Evolutionary conservation across 92 coral and sea anemone genomes (phyloP).

Genomic region (Paragorgia papillata): DNA sequence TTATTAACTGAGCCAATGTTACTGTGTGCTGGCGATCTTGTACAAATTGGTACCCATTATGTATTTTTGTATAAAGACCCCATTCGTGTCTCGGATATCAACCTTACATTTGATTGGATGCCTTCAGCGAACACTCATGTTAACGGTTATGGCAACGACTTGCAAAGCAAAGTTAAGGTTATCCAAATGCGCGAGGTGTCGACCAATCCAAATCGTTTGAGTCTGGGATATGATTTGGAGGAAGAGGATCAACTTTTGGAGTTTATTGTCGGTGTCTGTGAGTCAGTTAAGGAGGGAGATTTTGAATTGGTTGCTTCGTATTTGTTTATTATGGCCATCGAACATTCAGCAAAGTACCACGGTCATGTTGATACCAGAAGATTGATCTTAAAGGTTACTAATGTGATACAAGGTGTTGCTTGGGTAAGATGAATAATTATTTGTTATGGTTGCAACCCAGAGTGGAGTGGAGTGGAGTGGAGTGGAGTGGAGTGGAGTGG

Average conservation of each 20-base stretch:
- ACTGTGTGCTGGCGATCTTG: slow-evolving; percentile 82
- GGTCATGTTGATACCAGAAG: slow-evolving; percentile 80
- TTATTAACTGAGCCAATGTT: slow-evolving; percentile 53
- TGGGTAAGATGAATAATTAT: slow-evolving; percentile 65
- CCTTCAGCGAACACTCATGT: slow-evolving; percentile 28
- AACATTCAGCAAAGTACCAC: slow-evolving; percentile 84
- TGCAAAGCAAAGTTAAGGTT: slow-evolving; percentile 10
- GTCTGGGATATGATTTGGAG: slow-evolving; percentile 63
- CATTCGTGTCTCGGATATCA: slow-evolving; percentile 71
- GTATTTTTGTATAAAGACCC: slow-evolving; percentile 93
- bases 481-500: neutral
- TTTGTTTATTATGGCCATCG: slow-evolving; percentile 76
- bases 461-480: neutral
- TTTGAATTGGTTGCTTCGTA: slow-evolving; percentile 88
- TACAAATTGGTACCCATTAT: slow-evolving; percentile 82
- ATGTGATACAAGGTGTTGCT: slow-evolving; percentile 84
- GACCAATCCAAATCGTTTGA: slow-evolving; percentile 49
- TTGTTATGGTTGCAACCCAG: no score
- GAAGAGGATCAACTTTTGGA: slow-evolving; percentile 84
- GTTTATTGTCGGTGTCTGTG: slow-evolving; percentile 69
- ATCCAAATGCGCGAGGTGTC: slow-evolving; percentile 31
- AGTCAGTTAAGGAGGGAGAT: slow-evolving; percentile 59
- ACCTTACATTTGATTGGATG: slow-evolving; percentile 78
- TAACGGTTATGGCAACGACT: neutral
- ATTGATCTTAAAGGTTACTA: slow-evolving; percentile 79